Evolutionary conservation across 2,797 vertebrate species (phyloP).

Genomic region (Nannoperca obscura): DNA sequence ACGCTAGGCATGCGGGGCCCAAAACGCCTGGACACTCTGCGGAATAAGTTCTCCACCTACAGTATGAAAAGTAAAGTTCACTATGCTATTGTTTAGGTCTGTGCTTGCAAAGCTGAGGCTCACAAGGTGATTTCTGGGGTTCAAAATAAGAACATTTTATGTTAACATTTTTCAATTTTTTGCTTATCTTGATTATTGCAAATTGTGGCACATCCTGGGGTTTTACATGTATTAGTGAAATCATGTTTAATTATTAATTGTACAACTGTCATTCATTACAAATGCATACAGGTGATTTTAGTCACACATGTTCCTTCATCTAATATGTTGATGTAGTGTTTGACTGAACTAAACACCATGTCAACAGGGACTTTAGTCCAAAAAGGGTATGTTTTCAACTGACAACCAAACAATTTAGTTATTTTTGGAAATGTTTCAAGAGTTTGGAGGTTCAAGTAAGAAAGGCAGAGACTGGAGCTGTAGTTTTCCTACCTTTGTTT

Average conservation of each 20-base stretch:
- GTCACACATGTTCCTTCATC: background rate
- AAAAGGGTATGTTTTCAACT: background rate
- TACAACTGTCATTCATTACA: background rate
- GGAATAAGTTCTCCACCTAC: constrained; percentile 90
- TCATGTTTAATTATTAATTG: background rate
- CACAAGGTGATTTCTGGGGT: too few species aligned
- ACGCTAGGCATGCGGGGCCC: constrained; percentile 70
- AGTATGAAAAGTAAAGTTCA: background rate
- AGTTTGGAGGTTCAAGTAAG: background rate
- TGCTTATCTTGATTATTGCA: background rate
- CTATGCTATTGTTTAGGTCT: background rate
- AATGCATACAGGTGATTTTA: background rate
- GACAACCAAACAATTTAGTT: background rate
- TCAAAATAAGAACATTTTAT: background rate
- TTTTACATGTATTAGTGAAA: background rate
- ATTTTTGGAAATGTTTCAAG: background rate
- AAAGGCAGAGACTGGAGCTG: background rate
- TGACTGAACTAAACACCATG: background rate
- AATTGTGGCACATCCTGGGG: background rate
- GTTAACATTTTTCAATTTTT: too few species aligned
- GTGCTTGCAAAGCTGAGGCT: background rate
- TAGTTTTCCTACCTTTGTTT: constrained; percentile 82
- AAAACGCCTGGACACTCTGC: constrained; percentile 85
- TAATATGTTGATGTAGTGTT: background rate
- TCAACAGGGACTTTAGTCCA: background rate